These are phyloP conservation scores for Nomada goodeniana DNA, from an alignment of 2,888 invertebrate species.

Conservation along the genomic window DNA sequence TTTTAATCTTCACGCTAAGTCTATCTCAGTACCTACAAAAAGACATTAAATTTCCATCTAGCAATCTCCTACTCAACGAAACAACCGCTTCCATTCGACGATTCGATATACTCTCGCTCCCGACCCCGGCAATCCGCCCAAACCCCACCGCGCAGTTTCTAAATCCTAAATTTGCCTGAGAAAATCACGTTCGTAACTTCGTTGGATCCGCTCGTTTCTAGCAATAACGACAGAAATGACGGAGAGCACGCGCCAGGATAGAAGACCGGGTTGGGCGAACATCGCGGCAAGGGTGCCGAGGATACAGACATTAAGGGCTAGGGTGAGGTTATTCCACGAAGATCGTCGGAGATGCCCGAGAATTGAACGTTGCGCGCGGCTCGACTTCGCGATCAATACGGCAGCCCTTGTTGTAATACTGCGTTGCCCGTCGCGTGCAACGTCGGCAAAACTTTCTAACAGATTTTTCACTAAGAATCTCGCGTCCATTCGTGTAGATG, in stretches of 20 bases:
- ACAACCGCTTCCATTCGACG: not conserved
- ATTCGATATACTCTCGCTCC: not conserved
- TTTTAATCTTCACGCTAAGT: too few relatives aligned
- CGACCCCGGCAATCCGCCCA: not conserved
- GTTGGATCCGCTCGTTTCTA: slow-evolving; percentile 24
- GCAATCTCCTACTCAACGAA: not conserved
- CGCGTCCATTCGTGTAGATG: not conserved
- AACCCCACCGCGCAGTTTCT: not conserved
- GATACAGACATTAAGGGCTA: slow-evolving; percentile 78
- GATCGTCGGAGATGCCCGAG: slow-evolving; percentile 82
- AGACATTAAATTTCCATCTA: not conserved
- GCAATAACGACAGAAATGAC: slow-evolving; percentile 35
- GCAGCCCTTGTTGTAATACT: slow-evolving; percentile 77
- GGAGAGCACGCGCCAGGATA: slow-evolving; percentile 26
- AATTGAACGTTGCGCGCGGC: slow-evolving; percentile 80
- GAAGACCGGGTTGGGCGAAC: slow-evolving; percentile 52
- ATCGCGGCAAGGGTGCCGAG: slow-evolving; percentile 64
- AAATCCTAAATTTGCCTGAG: too few relatives aligned
- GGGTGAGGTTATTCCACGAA: slow-evolving; percentile 81
- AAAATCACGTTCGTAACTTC: not conserved
- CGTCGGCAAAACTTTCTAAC: slow-evolving; percentile 72
- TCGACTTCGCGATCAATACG: slow-evolving; percentile 82
- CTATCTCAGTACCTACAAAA: not conserved
- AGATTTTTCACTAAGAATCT: slow-evolving; percentile 35
- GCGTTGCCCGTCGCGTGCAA: slow-evolving; percentile 76